A percentile compares a stretch with the other conserved stretches of the same genome.
These are phyloP conservation scores for Wiebesia pumilae DNA, from an alignment of 1,140 invertebrate species.

Conservation along the genomic window DNA sequence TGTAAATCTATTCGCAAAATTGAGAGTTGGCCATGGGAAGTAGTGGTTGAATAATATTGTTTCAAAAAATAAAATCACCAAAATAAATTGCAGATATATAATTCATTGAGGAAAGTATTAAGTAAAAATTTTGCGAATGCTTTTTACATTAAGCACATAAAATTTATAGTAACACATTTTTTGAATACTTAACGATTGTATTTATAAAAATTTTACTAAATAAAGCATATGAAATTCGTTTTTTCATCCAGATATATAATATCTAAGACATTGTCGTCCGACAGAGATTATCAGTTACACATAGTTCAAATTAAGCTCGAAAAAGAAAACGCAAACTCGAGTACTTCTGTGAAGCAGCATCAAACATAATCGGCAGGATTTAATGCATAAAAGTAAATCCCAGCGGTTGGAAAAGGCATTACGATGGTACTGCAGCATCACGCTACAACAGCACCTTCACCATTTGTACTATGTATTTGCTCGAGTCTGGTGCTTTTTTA, in stretches of 20 bases:
- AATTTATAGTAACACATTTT: background rate
- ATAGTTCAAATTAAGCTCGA: background rate
- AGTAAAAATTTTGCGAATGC: background rate
- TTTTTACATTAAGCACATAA: background rate
- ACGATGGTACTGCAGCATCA: background rate
- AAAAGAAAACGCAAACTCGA: background rate
- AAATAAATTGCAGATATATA: no score
- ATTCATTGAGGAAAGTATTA: no score
- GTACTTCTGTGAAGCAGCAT: background rate
- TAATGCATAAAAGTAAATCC: background rate
- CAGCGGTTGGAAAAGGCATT: background rate
- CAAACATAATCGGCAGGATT: background rate
- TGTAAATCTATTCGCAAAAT: no score
- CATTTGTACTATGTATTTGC: no score
- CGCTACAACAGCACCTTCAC: background rate
- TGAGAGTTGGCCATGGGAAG: no score
- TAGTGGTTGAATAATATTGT: no score
- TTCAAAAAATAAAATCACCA: no score
- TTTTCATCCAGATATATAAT: background rate
- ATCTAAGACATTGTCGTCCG: background rate
- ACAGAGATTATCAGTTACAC: background rate
- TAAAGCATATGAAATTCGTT: background rate
- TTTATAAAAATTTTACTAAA: background rate
- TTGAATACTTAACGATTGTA: background rate
- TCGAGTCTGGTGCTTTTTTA: no score